These are phyloP conservation scores for Crotalus viridis DNA, from an alignment of 2,113 vertebrate species.

Conservation along the genomic window DNA sequence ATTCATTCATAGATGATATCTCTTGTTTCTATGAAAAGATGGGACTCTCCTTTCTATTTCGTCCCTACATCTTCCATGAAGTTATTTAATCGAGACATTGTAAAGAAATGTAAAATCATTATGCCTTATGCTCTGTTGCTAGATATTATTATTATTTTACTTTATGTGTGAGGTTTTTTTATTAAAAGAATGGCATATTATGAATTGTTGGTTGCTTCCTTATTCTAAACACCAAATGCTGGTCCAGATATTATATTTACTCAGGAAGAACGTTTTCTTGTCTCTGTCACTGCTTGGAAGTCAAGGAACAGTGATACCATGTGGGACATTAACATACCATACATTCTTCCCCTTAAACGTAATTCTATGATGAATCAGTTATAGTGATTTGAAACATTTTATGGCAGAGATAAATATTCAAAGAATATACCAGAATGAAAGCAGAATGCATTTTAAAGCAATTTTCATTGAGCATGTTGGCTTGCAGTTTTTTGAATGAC, in stretches of 20 bases:
- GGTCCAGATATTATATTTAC: neutral
- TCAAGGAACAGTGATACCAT: neutral
- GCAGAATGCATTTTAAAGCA: neutral
- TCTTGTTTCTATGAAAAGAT: neutral
- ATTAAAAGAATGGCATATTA: neutral
- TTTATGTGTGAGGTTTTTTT: neutral
- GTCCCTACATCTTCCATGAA: neutral
- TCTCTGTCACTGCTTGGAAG: neutral
- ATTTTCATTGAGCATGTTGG: neutral
- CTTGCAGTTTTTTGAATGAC: neutral
- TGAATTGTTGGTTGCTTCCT: neutral
- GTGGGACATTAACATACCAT: neutral
- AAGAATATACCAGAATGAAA: neutral
- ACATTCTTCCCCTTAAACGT: neutral
- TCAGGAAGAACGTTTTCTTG: neutral
- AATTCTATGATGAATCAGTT: neutral
- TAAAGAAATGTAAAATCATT: neutral
- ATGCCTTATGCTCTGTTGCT: conserved; percentile 1
- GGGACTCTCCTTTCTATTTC: neutral
- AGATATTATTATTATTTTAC: neutral
- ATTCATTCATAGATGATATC: neutral
- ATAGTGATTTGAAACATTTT: neutral
- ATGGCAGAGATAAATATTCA: neutral
- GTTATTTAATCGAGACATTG: neutral
- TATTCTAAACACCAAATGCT: neutral